Evolutionary conservation across 92 coral and sea anemone genomes (phyloP), one percentile per base, ranked within the genome.

Genomic region (Parazoanthus darwini): DNA sequence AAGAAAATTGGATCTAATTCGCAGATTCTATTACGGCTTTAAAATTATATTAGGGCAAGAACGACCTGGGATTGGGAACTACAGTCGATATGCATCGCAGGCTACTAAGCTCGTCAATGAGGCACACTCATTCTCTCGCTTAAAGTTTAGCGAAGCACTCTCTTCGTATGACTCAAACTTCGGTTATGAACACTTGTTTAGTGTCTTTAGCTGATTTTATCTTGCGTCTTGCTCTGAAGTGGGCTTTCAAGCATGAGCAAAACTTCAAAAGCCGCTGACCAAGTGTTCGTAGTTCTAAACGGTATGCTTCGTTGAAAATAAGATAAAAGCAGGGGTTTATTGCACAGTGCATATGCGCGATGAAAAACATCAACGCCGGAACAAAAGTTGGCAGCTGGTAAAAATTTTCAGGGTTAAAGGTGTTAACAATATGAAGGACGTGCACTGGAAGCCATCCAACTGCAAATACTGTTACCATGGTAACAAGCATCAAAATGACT

Each of bases 401-500:
- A 2, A 26, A 18, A 5, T 16, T 1, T 6, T 76, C 26, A 16
- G 80, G 80, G 4, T 8, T 11, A 44, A 37, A 76, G 54, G 4
- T 44, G 51, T 76, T 33, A 39, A 29, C 54, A 4, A 76, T 76
- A 15, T 76, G 80, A 39, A 76, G 37, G 54, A 7, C 54, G 22
- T 76, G 80, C n/a, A 76, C 80, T 76, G 80, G 80, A 76, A 76
- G 80, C 80, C 80, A 76, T 15, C 80, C 80, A 76, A 76, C 80
- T 37, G 80, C 80, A 39, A 76, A 76, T 54, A 76, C 80, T 23
- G 80, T 76, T 44, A 76, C 80, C 80, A 76, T 76, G 46, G 80
- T 76, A 76, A 76, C 80, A 39, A 76, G 80, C 80, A 76, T 76
- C 80, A 76, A 22, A n/a, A 76, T 18, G 11, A 76, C 54, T 39